These are phyloP conservation scores for Neodiprion virginianus DNA, from an alignment of 1,140 invertebrate genomes.

Conservation along the genomic window DNA sequence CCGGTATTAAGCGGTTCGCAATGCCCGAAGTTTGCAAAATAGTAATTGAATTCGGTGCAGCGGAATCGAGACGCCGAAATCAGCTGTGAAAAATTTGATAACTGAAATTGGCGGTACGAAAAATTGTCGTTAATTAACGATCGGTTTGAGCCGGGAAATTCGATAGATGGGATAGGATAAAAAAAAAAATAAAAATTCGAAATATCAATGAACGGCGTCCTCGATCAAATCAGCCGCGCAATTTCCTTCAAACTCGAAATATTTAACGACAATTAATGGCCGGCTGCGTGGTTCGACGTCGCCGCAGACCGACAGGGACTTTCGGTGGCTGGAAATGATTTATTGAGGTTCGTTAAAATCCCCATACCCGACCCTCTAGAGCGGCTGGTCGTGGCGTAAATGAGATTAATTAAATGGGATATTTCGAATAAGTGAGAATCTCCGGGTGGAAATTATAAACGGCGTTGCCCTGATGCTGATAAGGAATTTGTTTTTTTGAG, in stretches of 20 bases:
- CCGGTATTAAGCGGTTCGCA: too few relatives aligned
- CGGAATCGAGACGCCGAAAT: too few relatives aligned
- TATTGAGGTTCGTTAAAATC: background rate
- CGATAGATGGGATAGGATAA: background rate
- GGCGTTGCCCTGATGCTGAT: too few relatives aligned
- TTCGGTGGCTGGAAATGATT: conserved; percentile 5
- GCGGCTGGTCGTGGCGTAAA: background rate
- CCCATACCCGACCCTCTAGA: background rate
- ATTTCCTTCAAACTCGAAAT: background rate
- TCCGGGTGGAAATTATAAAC: too few relatives aligned
- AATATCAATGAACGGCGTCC: background rate
- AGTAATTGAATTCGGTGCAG: too few relatives aligned
- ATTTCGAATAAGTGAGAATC: background rate
- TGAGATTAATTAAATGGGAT: background rate
- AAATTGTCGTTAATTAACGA: too few relatives aligned
- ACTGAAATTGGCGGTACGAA: too few relatives aligned
- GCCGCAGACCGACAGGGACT: background rate
- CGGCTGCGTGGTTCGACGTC: background rate
- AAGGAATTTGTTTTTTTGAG: too few relatives aligned
- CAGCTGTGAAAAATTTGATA: too few relatives aligned
- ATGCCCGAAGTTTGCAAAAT: too few relatives aligned
- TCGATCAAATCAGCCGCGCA: background rate
- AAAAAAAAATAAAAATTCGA: background rate
- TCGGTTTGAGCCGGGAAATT: too few relatives aligned
- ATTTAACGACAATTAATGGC: conserved; percentile 7